Base-by-base conservation (phyloP, 2,797 vertebrate genomes). In the Poeciliopsis paucimaculata region DNA sequence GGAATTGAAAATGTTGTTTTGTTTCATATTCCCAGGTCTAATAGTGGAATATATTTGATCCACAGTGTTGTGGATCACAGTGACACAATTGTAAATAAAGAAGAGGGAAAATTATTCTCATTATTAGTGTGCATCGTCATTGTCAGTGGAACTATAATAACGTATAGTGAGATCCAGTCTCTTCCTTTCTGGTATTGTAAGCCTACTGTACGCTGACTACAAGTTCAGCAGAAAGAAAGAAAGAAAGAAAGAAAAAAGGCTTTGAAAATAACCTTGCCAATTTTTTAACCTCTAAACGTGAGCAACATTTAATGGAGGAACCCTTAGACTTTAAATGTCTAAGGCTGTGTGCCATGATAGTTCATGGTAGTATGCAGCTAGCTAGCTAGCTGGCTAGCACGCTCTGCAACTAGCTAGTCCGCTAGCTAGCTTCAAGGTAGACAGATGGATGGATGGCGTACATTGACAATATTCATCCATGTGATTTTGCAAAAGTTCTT, bases 1-100 rank as follows among this genome's bases (percentile, higher is more conserved):
- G 83, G 87, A 84, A 74, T 47, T 71, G 7, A 81, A 74, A 64
- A 77, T 49, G 46, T 60, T 77, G 34, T 77, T 46, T 80, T 60
- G 41, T 73, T 82, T 82, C 28, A 76, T n/a, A 53, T 77, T 78
- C 80, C 41, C 64, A 78, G 2, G 18, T 13, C 60, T 31, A 47
- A 83, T 45, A 4, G 5, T 47, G 70, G 73, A 82, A 75, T 9
- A 28, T 70, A 15, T 70, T 43, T 70, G 5, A 70, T 70, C 12
- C 31, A 23, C 4, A 47, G 75, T 39, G 55, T 0, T 51, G 31
- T 41, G n/a, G 13, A 79, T 76, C 34, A 62, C 47, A 39, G 62
- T 66, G 62, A 9, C 62, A 39, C 31, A 20, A 66, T 20, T 1
- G 31, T 20, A 9, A 39, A 66, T 16, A 36, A 31, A 60, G 13